A percentile compares a stretch with the other conserved stretches of the same genome.
Evolutionary conservation across 2,113 vertebrate genomes (phyloP).

Genomic region (Phalacrocorax brasilianus): DNA sequence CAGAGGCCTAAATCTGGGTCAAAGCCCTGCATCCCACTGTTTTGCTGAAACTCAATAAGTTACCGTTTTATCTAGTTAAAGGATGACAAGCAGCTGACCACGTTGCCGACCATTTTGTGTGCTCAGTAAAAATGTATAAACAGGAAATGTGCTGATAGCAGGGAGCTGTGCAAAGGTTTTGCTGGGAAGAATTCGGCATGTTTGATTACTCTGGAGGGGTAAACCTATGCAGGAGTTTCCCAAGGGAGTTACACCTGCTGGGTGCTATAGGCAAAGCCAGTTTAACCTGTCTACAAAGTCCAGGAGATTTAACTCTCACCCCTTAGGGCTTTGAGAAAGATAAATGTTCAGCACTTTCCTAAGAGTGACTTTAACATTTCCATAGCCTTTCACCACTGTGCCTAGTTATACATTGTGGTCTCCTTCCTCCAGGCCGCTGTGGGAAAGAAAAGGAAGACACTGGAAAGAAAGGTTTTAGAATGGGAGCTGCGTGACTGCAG

Average conservation of each 20-base stretch:
- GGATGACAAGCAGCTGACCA: not conserved
- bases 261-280: not conserved
- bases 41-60: not conserved
- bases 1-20: not conserved
- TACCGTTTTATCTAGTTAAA: not conserved
- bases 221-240: not conserved
- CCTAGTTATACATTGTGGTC: not conserved
- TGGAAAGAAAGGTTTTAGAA: not conserved
- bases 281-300: not conserved
- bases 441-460: not conserved
- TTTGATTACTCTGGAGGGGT: not conserved
- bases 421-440: not conserved
- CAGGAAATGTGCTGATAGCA: not conserved
- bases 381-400: not conserved
- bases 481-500: not conserved
- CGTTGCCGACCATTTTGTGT: not conserved
- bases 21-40: not conserved
- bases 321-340: not conserved
- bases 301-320: not conserved
- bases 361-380: not conserved
- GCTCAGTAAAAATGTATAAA: not conserved
- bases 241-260: not conserved
- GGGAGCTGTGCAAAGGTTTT: not conserved
- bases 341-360: not conserved
- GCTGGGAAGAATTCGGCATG: not conserved